phyloP scores from a whole-genome alignment of 2,797 vertebrate genomes.

The Saxicola maurus region DNA sequence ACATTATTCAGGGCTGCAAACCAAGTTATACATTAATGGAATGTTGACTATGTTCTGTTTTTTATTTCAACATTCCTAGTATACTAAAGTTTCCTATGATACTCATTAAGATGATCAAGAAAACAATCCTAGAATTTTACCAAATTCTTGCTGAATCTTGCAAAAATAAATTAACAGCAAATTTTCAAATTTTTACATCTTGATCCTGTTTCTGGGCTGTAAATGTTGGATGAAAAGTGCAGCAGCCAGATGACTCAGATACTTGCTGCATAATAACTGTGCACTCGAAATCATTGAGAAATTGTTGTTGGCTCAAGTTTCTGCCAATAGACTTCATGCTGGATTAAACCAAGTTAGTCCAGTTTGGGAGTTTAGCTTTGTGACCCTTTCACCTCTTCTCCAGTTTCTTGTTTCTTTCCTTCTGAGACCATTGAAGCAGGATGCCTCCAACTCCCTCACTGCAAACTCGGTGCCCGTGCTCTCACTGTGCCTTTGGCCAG shows the following conservation, averaged over 20 bases:
- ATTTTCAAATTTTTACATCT: not conserved
- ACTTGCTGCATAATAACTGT: not conserved
- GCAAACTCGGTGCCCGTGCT: not conserved
- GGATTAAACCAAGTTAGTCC: not conserved
- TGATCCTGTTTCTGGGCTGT: not conserved
- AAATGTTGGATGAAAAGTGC: not conserved
- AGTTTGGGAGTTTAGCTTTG: not conserved
- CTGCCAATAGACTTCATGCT: not conserved
- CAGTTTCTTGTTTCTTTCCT: not conserved
- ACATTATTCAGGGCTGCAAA: slow-evolving; percentile 1
- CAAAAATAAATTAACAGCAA: not conserved
- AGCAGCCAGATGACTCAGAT: not conserved
- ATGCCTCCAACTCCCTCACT: not conserved
- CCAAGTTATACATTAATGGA: slow-evolving; percentile 4
- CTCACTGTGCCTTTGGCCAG: rapidly evolving
- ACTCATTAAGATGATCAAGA: not conserved
- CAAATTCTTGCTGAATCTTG: not conserved
- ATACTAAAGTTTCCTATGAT: not conserved
- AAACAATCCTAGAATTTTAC: not conserved
- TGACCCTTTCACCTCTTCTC: not conserved
- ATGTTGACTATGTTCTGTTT: not conserved
- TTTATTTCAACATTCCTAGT: not conserved
- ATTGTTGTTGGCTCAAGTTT: not conserved
- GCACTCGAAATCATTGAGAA: not conserved
- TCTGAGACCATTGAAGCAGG: not conserved